phyloP scores from a whole-genome alignment of 2,113 vertebrate genomes.

The Condylura cristata region DNA sequence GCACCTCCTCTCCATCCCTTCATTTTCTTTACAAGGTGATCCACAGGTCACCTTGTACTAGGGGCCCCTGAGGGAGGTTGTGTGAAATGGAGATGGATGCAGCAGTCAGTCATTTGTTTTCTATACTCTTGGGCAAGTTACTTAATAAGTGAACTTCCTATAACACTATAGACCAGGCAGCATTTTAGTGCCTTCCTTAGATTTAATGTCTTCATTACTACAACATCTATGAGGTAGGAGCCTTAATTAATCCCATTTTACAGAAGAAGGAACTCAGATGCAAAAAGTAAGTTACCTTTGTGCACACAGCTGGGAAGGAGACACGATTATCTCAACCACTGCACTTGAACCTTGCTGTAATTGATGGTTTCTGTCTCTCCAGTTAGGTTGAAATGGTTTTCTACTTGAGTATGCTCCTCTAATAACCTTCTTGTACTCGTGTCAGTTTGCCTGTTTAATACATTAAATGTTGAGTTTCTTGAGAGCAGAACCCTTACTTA shows the following conservation, averaged over 20 bases:
- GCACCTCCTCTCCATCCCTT: not conserved
- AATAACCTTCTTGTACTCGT: not conserved
- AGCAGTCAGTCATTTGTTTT: not conserved
- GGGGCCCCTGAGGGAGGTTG: not conserved
- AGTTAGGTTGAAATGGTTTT: not conserved
- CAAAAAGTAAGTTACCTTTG: not conserved
- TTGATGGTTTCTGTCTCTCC: not conserved
- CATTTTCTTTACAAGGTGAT: not conserved
- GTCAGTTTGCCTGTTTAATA: not conserved
- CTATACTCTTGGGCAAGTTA: not conserved
- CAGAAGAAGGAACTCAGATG: not conserved
- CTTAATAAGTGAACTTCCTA: not conserved
- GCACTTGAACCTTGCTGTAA: not conserved
- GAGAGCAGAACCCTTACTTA: not conserved
- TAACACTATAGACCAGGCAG: not conserved
- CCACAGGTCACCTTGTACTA: not conserved
- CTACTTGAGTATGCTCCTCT: not conserved
- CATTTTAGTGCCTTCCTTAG: not conserved
- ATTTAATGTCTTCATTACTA: not conserved
- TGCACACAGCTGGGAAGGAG: not conserved
- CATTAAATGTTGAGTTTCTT: not conserved
- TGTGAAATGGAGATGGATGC: not conserved
- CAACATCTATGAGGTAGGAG: not conserved
- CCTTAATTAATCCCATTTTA: not conserved
- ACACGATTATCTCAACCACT: not conserved